Evolutionary conservation across 2,113 vertebrate species (phyloP).

Genomic region (Promerops cafer): DNA sequence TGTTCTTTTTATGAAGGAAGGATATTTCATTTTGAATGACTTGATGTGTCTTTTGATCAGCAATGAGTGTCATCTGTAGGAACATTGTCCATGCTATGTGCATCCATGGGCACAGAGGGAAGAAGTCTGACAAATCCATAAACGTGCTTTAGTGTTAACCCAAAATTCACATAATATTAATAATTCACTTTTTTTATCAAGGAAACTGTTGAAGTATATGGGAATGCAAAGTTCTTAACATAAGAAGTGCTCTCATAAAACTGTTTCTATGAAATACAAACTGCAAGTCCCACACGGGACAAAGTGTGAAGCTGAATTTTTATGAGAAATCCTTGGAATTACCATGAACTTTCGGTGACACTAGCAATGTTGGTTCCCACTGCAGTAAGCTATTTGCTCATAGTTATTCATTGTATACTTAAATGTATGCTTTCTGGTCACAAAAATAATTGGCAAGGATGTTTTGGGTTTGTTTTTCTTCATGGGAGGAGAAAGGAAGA

Average conservation of each 20-base stretch:
- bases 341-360: conserved; percentile 61
- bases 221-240: conserved; percentile 33
- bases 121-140: not conserved
- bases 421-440: conserved; percentile 27
- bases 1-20: not conserved
- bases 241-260: conserved; percentile 60
- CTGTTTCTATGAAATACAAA: conserved; percentile 3
- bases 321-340: conserved; percentile 37
- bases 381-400: conserved; percentile 11
- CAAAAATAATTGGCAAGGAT: conserved; percentile 30
- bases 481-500: conserved; percentile 36
- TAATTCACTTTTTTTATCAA: not conserved
- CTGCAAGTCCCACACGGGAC: conserved; percentile 27
- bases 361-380: not conserved
- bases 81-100: not conserved
- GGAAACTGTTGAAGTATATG: not conserved
- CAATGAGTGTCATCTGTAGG: not conserved
- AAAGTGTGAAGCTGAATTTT: conserved; percentile 58
- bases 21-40: not conserved
- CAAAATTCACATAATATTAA: not conserved
- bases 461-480: conserved; percentile 12
- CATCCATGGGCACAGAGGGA: not conserved
- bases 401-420: conserved; percentile 2
- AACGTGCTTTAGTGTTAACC: not conserved
- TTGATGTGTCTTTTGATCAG: not conserved